Evolutionary conservation across 2,797 vertebrate species (phyloP).

Genomic region (Chaetodon trifasciatus): DNA sequence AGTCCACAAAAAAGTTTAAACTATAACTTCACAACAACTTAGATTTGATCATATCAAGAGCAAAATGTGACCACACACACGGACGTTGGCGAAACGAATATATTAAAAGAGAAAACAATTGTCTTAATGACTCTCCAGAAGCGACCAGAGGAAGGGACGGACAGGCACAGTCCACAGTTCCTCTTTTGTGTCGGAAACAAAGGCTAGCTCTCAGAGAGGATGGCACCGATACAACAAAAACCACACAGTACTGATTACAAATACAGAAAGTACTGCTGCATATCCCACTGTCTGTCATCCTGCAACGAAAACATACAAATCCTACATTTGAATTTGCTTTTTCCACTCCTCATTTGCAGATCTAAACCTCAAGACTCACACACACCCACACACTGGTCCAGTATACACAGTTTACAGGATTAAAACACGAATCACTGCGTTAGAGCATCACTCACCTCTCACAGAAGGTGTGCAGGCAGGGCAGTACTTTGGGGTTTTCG

Average conservation of each 20-base stretch:
- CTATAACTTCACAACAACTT: neutral
- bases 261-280: neutral
- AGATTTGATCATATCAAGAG: neutral
- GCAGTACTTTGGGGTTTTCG: conserved; percentile 98
- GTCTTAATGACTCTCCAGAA: conserved; percentile 40
- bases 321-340: neutral
- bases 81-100: neutral
- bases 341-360: neutral
- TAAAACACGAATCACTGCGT: neutral
- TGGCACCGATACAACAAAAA: conserved; percentile 33
- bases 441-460: conserved; percentile 89
- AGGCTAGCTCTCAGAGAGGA: conserved; percentile 30
- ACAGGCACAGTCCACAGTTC: conserved; percentile 36
- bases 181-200: conserved; percentile 62
- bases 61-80: neutral
- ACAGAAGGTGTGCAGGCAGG: conserved; percentile 99
- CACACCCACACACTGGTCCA: neutral
- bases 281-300: neutral
- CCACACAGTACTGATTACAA: neutral
- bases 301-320: neutral
- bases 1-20: neutral
- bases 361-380: neutral
- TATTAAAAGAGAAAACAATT: neutral
- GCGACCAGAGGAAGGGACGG: conserved; percentile 40
- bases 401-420: neutral